Evolutionary conservation across 2,888 invertebrate species (phyloP), one percentile per base, ranked within the genome.

Genomic region (Cosmopolites sordidus): DNA sequence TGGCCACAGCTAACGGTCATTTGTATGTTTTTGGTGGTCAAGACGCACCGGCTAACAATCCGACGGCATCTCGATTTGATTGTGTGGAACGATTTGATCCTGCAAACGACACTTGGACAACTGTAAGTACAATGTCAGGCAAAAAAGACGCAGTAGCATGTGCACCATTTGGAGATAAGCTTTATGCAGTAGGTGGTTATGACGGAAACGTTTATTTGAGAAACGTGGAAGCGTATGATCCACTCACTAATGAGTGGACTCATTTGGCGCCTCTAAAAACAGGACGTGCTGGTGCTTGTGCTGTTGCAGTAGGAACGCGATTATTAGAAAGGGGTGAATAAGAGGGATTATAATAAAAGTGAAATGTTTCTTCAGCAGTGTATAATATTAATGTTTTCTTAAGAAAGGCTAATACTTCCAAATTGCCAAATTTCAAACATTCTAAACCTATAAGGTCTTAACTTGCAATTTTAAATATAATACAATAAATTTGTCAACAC

Each of bases 1-100:
- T 86, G 15, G 89, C 91, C 51, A 91, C 91, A 0, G 85, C 89
- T 22, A 88, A 90, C 69, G 93, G 93, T 0, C 92, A 82, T 72
- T 78, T 96, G 45, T 96, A 94, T 74, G 95, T 93, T 1, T 77
- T 95, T 58, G 95, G 96, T 18, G 95, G 96, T 0, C 92, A 95
- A 74, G 95, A 95, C 73, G 91, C 93, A 8, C 93, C 95, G 0
- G 89, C 91, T 16, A 89, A 87, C 66, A 89, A 89, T 75, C 89
- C 89, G 0, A 82, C 84, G 51, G 89, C 92, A 2, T 83, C 83
- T 50, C 80, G 92, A 51, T 89, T 92, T 61, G 89, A 91, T 64
- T 93, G 92, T 67, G 92, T 94, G 11, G 94, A 95, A 76, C 45
- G 59, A 3, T 59, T 58, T 27, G 59, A 59, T 18, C 59, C 59